Base-by-base conservation (phyloP, 2,888 invertebrate species). In the Hipparchia sbordonii region DNA sequence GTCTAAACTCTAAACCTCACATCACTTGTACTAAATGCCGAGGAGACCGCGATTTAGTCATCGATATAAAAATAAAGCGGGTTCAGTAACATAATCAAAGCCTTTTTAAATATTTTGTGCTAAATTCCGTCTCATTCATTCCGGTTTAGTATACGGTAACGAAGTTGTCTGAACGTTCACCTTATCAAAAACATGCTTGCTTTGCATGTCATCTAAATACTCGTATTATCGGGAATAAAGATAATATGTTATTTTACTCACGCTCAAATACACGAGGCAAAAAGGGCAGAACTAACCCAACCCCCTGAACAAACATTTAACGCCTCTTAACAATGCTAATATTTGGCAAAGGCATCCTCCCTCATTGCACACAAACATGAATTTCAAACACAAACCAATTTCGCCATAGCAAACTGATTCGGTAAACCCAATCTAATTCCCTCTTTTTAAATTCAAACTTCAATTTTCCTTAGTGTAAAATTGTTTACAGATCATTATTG, bases 111-210 rank as follows among this genome's bases (percentile, higher is more conserved):
- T 67, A 59, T 67, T 59, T 63, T 48, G 23, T 23, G 33, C 67
- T 48, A 48, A 59, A 48, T 67, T 46, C 67, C 59, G 54, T 48
- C 13, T 12, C 33, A 59, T 67, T 67, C 51, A 67, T 45, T 67
- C 67, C 67, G 67, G 67, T 59, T 67, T 59, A 67, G 46, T 48
- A 59, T 67, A 67, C 48, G 67, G 67, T 67, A 48, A 48, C 48
- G 12, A 23, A 33, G 46, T 45, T 12, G 33, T 6, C 59, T 67
- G 59, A 67, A 59, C 59, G 59, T 67, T 59, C 67, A 67, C 67
- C 67, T 67, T 59, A 48, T 23, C 48, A 23, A 67, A 67, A 59
- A 59, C 48, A 67, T 48, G 59, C 33, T 56, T 45, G 9, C 56
- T 23, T 23, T 23, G 23, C 23, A 23, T 23, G 1, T 23, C 23